Base-by-base conservation (phyloP, 2,888 invertebrate genomes). In the Adelphocoris suturalis region DNA sequence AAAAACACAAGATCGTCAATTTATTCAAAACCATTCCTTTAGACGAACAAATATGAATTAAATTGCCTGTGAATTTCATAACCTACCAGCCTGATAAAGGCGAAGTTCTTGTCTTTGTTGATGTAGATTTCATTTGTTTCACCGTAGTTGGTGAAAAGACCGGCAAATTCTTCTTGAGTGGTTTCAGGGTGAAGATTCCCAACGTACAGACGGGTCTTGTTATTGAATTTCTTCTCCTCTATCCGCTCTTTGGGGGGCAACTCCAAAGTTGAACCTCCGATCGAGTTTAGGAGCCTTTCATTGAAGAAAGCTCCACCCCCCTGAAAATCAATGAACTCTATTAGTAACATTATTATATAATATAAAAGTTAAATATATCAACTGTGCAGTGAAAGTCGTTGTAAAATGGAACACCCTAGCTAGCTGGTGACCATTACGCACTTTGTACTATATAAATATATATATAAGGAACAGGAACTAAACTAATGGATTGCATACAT, bases 91-190 rank as follows among this genome's bases (percentile, higher is more conserved):
- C 98, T 96, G 89, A 99, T 96, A 93, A 99, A 99, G 47, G 98
- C 99, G 94, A 99, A 99, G 93, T 98, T 98, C 93, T 99, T 99
- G 90, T 97, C 97, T 91, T 98, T 96, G 93, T 99, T 99, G 19
- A 99, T 94, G 93, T 98, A 99, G 48, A 98, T 94, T 93, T 99
- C 99, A 14, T 97, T 96, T 81, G 97, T 95, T 94, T 99, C 99
- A 55, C 99, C 99, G 94, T 95, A 98, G 61, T 96, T 95, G 90
- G 96, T 95, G 93, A 99, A 99, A 93, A 99, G 93, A 91, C 96
- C 96, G 89, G 95, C 95, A 90, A 99, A 95, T 93, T 99, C 99
- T 84, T 97, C 97, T 93, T 99, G 99, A 1, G 96, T 96, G 0
- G 97, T 96, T 93, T 99, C 99, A 92, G 95, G 96, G 0, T 98